A percentile compares a stretch with the other conserved stretches of the same genome.
These are phyloP conservation scores for Campopleginae sp. DNA, from an alignment of 2,888 invertebrate species.

Conservation along the genomic window DNA sequence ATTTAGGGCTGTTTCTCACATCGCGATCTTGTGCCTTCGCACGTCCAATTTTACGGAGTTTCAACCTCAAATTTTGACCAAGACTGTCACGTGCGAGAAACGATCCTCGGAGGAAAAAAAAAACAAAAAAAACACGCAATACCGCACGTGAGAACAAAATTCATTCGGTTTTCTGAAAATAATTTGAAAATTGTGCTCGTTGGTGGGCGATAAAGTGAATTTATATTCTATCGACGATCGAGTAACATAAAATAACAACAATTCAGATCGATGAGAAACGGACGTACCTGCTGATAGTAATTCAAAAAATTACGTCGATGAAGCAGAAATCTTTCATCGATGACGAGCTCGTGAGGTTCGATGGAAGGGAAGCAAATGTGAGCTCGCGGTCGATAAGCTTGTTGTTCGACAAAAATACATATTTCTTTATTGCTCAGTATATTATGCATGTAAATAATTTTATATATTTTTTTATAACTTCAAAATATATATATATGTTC, in stretches of 20 bases:
- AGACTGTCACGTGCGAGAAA: not conserved
- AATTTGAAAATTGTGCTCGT: not conserved
- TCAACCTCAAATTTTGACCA: not conserved
- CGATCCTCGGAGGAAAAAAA: not conserved
- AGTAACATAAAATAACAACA: too few species aligned
- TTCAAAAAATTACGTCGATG: not conserved
- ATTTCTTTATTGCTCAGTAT: slow-evolving; percentile 27
- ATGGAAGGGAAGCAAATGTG: not conserved
- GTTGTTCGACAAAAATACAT: slow-evolving; percentile 26
- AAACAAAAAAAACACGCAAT: not conserved
- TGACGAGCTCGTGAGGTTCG: not conserved
- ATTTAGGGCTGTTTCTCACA: not conserved
- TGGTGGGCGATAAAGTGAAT: too few species aligned
- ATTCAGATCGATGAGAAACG: not conserved
- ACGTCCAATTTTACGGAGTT: not conserved
- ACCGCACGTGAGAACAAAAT: not conserved
- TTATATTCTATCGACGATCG: too few species aligned
- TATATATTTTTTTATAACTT: slow-evolving; percentile 1
- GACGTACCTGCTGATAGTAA: not conserved
- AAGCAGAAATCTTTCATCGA: not conserved
- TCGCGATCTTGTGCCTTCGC: not conserved
- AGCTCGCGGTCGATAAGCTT: not conserved
- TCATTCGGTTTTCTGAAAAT: not conserved
- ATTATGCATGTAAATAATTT: not conserved
- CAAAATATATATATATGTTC: slow-evolving; percentile 14